Base-by-base conservation (phyloP, 2,888 invertebrate genomes). In the Cryptus armator region DNA sequence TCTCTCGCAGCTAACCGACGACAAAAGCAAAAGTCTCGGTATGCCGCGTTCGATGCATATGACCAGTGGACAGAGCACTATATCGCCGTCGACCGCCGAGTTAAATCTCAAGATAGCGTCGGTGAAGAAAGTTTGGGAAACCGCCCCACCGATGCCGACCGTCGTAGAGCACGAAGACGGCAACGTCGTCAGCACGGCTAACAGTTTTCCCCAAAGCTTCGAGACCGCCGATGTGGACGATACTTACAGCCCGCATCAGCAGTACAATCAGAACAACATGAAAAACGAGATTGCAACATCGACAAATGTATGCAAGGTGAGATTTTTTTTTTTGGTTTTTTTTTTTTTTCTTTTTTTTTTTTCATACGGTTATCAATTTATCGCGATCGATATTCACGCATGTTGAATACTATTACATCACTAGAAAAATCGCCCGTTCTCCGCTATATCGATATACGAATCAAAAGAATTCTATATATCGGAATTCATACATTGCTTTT, bases 31-130 rank as follows among this genome's bases (percentile, higher is more conserved):
- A 88, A 94, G 94, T 87, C 90, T 95, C 71, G 93, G 93, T 95
- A 96, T 96, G 90, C 95, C 96, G n/a, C 94, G 95, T 80, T 94
- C 95, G 0, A 96, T 96, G 88, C 95, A 96, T 86, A 95, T 95
- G 88, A 94, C 94, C 91, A 96, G 96, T 67, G 95, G 95, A 32
- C 96, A 96, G 77, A 97, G 95, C 89, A 96, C 97, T 10, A 97
- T 97, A 89, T 97, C 97, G 12, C 96, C 97, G 19, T 96, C 97
- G 87, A 97, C 98, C 53, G 98, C 98, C 53, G 99, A 99, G 94
- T 96, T 99, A 88, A 98, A 98, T 94, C 96, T 98, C 94, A 99
- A 99, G 95, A 98, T 99, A 89, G 98, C 98, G 51, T 98, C 98
- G 87, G 98, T 98, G 64, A 99, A 99, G 94, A 98, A 97, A 89